Evolutionary conservation across 2,888 invertebrate species (phyloP).

Genomic region (Stenodema calcarata): DNA sequence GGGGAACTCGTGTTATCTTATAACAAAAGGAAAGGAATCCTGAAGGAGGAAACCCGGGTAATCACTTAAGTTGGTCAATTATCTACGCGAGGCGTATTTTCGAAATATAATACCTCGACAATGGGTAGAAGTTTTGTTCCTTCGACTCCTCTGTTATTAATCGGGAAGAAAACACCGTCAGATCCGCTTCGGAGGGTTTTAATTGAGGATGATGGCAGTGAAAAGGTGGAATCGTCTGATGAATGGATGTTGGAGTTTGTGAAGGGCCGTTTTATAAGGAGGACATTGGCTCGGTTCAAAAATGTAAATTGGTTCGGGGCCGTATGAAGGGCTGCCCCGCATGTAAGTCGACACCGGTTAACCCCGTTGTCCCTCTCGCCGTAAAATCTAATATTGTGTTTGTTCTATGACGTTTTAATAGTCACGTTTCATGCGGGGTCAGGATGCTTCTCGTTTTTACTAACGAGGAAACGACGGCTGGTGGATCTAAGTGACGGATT

Average conservation of each 20-base stretch:
- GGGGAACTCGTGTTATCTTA: background rate
- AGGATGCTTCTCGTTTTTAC: background rate
- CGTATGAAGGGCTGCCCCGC: background rate
- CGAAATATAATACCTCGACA: background rate
- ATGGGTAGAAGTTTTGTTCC: background rate
- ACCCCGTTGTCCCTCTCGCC: background rate
- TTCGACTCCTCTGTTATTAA: background rate
- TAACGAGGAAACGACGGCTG: background rate
- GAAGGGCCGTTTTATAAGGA: background rate
- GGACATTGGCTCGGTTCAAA: background rate
- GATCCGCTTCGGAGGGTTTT: background rate
- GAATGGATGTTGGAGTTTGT: background rate
- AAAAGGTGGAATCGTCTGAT: background rate
- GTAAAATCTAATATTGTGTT: background rate
- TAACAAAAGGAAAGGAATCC: background rate
- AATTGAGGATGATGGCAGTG: background rate
- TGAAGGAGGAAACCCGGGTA: background rate
- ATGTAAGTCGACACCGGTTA: background rate
- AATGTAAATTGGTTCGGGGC: background rate
- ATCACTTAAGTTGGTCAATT: background rate
- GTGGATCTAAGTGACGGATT: background rate
- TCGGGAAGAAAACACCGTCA: conserved; percentile 13
- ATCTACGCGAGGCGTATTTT: background rate
- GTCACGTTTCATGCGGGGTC: conserved; percentile 12
- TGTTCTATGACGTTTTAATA: background rate